A percentile compares a stretch with the other conserved stretches of the same genome.
Conservation (phyloP, 2,888 invertebrate species). For the Cheilosia vulpina region DNA sequence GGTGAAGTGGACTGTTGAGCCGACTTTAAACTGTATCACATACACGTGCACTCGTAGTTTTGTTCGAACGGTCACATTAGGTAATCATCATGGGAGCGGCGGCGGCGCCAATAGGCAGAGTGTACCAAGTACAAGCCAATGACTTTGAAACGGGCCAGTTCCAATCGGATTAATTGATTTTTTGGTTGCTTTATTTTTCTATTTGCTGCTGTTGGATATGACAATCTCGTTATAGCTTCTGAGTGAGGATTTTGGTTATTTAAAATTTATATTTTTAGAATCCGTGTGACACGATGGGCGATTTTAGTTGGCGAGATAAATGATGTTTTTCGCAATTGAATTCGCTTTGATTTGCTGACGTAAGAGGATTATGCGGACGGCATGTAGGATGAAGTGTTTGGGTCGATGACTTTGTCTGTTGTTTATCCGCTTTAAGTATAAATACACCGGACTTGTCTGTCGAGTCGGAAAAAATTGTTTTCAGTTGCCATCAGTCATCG, state of each 20-base stretch:
- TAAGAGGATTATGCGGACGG: constrained; percentile 48
- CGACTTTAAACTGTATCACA: constrained; percentile 17
- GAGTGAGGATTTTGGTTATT: constrained; percentile 5
- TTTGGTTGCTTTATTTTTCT: constrained; percentile 15
- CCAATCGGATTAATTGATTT: constrained; percentile 63
- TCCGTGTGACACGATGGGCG: constrained; percentile 3
- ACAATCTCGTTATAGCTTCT: constrained; percentile 47
- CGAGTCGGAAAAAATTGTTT: too few relatives aligned
- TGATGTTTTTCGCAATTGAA: constrained; percentile 12
- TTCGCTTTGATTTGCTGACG: constrained; percentile 18
- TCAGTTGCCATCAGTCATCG: too few relatives aligned
- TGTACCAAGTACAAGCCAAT: constrained; percentile 19
- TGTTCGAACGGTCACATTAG: constrained; percentile 20
- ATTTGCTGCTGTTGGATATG: constrained; percentile 25
- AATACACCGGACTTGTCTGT: not conserved
- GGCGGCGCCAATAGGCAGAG: constrained; percentile 8
- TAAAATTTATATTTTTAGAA: constrained; percentile 6
- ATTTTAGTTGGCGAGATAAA: not conserved
- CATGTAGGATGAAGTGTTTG: constrained; percentile 21
- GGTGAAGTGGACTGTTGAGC: not conserved
- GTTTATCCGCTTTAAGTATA: not conserved
- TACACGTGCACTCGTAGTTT: constrained; percentile 20
- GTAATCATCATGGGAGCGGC: constrained; percentile 27
- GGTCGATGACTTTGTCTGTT: constrained; percentile 12
- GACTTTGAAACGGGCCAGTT: constrained; percentile 40